These are phyloP conservation scores for Campylorhamphus procurvoides DNA, from an alignment of 2,113 vertebrate species.

Conservation along the genomic window DNA sequence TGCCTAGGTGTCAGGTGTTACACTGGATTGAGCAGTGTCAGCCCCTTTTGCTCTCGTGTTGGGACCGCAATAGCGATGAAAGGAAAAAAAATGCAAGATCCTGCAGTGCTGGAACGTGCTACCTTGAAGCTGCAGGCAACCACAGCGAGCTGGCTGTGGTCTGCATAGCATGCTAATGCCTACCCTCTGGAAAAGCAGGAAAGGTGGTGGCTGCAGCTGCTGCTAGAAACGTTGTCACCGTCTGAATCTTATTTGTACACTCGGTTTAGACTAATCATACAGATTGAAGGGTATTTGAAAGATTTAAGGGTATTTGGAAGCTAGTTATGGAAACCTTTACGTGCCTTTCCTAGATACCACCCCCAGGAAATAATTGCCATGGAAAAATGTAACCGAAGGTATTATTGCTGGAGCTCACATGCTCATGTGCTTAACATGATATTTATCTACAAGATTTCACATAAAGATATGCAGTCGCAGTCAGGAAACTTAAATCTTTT, in stretches of 20 bases:
- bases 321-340: not conserved
- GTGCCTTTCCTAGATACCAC: not conserved
- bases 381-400: not conserved
- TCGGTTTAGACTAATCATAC: not conserved
- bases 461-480: not conserved
- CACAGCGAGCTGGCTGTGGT: not conserved
- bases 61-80: not conserved
- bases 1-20: not conserved
- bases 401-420: not conserved
- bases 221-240: slow-evolving; percentile 10
- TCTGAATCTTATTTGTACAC: not conserved
- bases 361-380: not conserved
- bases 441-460: not conserved
- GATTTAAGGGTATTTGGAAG: not conserved
- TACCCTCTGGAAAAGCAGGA: slow-evolving; percentile 24
- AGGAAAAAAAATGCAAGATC: not conserved
- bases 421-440: not conserved
- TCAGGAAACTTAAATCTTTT: not conserved
- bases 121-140: not conserved
- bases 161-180: not conserved
- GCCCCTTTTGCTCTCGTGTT: not conserved
- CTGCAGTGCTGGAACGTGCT: not conserved
- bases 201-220: not conserved
- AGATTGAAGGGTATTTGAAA: not conserved
- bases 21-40: not conserved